Evolutionary conservation across 2,888 invertebrate genomes (phyloP).

Genomic region (Caenorhabditis sp.): DNA sequence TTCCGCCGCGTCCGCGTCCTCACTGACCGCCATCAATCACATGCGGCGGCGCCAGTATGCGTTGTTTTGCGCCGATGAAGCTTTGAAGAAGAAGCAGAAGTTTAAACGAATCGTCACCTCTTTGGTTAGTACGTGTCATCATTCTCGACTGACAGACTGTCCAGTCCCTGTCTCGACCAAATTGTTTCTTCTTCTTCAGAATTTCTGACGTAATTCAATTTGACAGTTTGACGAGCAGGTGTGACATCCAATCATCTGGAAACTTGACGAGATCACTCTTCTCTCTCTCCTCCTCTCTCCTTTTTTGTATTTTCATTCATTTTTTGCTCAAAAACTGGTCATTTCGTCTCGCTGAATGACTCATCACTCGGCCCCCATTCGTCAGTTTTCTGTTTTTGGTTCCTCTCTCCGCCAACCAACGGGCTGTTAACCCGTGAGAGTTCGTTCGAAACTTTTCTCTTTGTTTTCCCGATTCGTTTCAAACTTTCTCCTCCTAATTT

Average conservation of each 20-base stretch:
- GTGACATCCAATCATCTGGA: constrained; percentile 19
- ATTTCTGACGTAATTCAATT: constrained; percentile 10
- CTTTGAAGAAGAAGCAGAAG: not conserved
- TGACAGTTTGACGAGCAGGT: constrained; percentile 3
- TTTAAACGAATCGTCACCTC: not conserved
- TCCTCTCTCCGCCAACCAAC: no score
- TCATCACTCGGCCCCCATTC: not conserved
- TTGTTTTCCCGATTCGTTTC: not conserved
- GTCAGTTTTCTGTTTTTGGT: not conserved
- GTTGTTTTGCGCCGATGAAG: constrained; percentile 2
- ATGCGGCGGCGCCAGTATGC: not conserved
- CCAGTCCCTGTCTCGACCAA: constrained; percentile 3
- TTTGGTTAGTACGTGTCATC: not conserved
- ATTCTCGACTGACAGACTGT: not conserved
- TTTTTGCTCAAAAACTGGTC: constrained; percentile 8
- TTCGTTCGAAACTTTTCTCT: not conserved
- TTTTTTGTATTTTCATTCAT: constrained; percentile 1
- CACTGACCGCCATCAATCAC: constrained; percentile 30
- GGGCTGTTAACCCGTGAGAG: not conserved
- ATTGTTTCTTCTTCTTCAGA: not conserved
- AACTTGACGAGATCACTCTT: not conserved
- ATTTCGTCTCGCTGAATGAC: constrained; percentile 1
- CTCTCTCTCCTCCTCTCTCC: no score
- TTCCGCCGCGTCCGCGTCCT: constrained; percentile 1
- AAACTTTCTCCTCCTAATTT: no score